Base-by-base conservation (phyloP, 2,797 vertebrate genomes). In the Discoglossus pictus region DNA sequence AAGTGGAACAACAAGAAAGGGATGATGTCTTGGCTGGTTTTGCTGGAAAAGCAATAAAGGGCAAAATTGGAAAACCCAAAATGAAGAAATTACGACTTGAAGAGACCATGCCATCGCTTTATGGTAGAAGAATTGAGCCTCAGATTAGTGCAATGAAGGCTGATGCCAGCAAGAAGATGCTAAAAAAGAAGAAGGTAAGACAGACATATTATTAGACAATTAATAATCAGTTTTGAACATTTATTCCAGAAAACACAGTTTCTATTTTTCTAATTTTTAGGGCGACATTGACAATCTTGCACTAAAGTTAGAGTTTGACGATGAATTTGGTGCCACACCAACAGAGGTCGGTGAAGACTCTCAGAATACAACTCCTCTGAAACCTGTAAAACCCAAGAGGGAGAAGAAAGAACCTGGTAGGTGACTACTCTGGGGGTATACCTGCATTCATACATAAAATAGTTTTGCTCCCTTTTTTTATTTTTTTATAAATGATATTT, bases 11-110 rank as follows among this genome's bases (percentile, higher is more conserved):
- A 1, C 88, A 90, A 74, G 96, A 99, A 83, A 89, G 86, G 66
- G 96, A 98, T 67, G 95, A 98, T 62, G 64, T 87, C 79, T 82
- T 76, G 35, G 74, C 81, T 24, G 94, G 95, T 7, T 91, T 88
- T 77, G 78, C 81, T 66, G 82, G 93, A 67, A 98, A 96, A 78
- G 82, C 96, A 77, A 87, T 98, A 72, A 99, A 98, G 84, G 95
- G 96, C 21, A 98, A 98, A 87, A 90, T 98, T 67, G 96, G 96
- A 42, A 98, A 98, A 80, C 94, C 95, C 54, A 99, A 98, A 80
- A 88, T 84, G 40, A 98, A 96, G 88, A 98, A 94, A 80, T 75
- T 97, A 79, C 93, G 95, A 42, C 73, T 98, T 75, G 95, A 98
- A 78, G 97, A 99, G 86, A 98, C 96, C 0, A 73, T 96, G 87